phyloP scores from a whole-genome alignment of 2,888 invertebrate species.

The Sericinus montela region DNA sequence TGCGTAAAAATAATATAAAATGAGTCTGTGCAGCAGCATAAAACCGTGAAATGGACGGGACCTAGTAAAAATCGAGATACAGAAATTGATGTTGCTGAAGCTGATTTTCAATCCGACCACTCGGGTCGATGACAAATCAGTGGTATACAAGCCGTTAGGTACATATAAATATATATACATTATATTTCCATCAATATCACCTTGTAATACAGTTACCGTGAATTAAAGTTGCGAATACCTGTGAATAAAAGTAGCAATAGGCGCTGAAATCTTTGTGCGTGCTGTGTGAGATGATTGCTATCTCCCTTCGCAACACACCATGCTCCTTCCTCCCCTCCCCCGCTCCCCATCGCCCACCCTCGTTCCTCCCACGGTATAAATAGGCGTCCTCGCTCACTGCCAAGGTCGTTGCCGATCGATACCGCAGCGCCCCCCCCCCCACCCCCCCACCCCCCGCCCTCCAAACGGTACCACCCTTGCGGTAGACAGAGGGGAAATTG shows the following conservation, averaged over 20 bases:
- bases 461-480: background rate
- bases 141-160: too few relatives aligned
- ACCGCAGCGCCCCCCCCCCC: constrained; percentile 1
- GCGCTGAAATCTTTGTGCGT: constrained; percentile 3
- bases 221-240: background rate
- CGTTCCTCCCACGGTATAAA: constrained; percentile 38
- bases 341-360: constrained; percentile 10
- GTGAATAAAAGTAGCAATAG: background rate
- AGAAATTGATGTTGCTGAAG: too few relatives aligned
- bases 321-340: constrained; percentile 5
- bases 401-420: constrained; percentile 57
- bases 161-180: too few relatives aligned
- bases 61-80: too few relatives aligned
- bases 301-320: constrained; percentile 1
- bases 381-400: constrained; percentile 61
- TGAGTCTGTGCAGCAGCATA: too few relatives aligned
- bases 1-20: too few relatives aligned
- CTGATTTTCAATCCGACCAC: too few relatives aligned
- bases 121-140: too few relatives aligned
- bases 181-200: too few relatives aligned
- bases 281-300: constrained; percentile 15
- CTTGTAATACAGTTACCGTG: too few relatives aligned
- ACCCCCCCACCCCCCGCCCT: background rate
- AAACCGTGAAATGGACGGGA: too few relatives aligned
- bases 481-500: constrained; percentile 3